Base-by-base conservation (phyloP, 2,888 invertebrate genomes). In the Folsomia candida region DNA sequence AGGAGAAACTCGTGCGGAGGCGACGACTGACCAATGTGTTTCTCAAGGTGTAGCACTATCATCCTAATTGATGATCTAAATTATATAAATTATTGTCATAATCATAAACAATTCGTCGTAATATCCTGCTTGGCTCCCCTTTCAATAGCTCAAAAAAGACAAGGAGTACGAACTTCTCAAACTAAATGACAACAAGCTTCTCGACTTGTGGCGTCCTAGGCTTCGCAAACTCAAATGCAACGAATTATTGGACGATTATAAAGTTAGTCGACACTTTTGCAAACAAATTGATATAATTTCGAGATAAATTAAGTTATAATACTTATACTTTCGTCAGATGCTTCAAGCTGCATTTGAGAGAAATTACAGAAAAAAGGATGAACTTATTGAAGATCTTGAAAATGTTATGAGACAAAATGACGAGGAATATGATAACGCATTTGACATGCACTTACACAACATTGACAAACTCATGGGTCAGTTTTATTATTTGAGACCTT, bases 391-490 rank as follows among this genome's bases (percentile, higher is more conserved):
- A 57, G 71, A 76, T n/a, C 47, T 80, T 24, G 71, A 76, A 3
- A 72, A 76, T 57, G 59, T 71, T 9, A 27, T 80, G 47, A 72
- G 74, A 27, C 72, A 76, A 60, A 78, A 78, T 64, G 72, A 78
- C 47, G 69, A 70, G 27, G 77, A 78, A 22, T 80, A 80, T 58
- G 77, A 79, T 28, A 69, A 74, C 22, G 80, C 78, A 2, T 73
- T 75, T 47, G 76, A 80, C 63, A 74, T 70, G 67, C 80, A 80
- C 51, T 68, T 80, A 65, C 76, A 78, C 67, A 78, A 77, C 51
- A 67, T 80, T 27, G 78, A 80, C 62, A 75, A 76, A 63, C 71
- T 79, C 60, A 67, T 78, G 57, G 79, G 79, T 79, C n/a, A n/a
- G n/a, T n/a, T n/a, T n/a, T n/a, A n/a, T n/a, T n/a, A n/a, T n/a